Base-by-base conservation (phyloP, 2,888 invertebrate species). In the Napeogenes inachia region DNA sequence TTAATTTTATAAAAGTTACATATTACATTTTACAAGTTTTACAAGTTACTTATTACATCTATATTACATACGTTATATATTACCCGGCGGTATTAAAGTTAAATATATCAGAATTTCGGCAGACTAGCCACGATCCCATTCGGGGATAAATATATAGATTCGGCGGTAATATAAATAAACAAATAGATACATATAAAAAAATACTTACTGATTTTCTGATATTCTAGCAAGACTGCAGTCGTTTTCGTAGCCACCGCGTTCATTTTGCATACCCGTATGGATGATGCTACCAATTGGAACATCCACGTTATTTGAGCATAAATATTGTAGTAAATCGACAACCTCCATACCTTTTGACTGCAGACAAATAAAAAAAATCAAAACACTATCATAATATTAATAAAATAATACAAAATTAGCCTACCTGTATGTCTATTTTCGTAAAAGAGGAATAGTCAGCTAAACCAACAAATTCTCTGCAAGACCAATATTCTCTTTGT, bases 201-300 rank as follows among this genome's bases (percentile, higher is more conserved):
- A 30, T 1, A 87, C 93, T 90, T 84, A 98, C 98, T 97, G 96
- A 85, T 97, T 96, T 64, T 95, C 94, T 0, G 96, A 92, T 45
- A 98, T 92, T 63, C 99, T 92, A 4, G 97, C 97, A 60, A 99
- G 89, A 65, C 98, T 98, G 89, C 99, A 99, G 85, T 99, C 99
- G 78, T 99, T 99, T 87, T 99, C 99, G 81, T 99, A 99, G 13
- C 99, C 99, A 2, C 99, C 99, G 10, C 93, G 92, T 67, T 93
- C 91, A 86, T 99, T 99, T 85, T 99, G 98, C 98, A 99, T 98
- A 68, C 99, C 99, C 0, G 98, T 98, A 83, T 99, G 99, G 66
- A 98, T 97, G 70, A 99, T 97, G 74, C 96, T 94, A 35, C 98
- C 98, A 3, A 97, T 92, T 0, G 98, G 96, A 2, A 98, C 96